These are phyloP conservation scores for Drosophila funebris DNA, from an alignment of 1,140 invertebrate genomes.

Conservation along the genomic window DNA sequence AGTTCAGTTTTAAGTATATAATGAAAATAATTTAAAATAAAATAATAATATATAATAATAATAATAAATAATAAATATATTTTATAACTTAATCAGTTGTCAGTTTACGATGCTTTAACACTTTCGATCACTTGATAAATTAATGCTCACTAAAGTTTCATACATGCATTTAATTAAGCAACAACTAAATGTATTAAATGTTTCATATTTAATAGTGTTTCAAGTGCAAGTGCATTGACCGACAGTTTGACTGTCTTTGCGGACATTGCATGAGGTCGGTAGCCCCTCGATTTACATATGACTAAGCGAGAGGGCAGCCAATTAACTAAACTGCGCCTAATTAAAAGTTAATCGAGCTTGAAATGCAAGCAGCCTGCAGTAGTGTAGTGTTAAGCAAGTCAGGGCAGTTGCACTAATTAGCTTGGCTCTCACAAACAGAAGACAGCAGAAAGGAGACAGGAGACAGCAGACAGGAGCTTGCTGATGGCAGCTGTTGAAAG, in stretches of 20 bases:
- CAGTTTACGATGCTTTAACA: no score
- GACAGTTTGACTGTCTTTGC: conserved; percentile 15
- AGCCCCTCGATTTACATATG: conserved; percentile 57
- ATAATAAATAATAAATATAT: no score
- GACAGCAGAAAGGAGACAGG: conserved; percentile 1
- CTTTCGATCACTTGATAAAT: no score
- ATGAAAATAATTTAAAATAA: no score
- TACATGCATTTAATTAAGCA: no score
- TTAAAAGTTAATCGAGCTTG: conserved; percentile 78
- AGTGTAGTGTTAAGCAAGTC: background rate
- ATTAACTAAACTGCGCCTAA: conserved; percentile 73
- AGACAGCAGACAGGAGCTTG: background rate
- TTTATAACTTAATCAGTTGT: no score
- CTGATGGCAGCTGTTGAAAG: background rate
- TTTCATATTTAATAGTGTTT: background rate
- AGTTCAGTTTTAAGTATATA: no score
- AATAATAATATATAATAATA: no score
- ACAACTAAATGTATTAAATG: background rate
- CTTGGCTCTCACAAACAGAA: conserved; percentile 58
- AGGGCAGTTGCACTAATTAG: conserved; percentile 66
- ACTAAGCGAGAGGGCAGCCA: conserved; percentile 25
- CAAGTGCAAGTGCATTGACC: conserved; percentile 26
- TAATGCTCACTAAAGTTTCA: no score
- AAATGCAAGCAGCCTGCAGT: conserved; percentile 36
- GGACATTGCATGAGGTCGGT: conserved; percentile 23